Evolutionary conservation across 1,140 invertebrate species (phyloP), one percentile per base, ranked within the genome.

Genomic region (Diabrotica virgifera): DNA sequence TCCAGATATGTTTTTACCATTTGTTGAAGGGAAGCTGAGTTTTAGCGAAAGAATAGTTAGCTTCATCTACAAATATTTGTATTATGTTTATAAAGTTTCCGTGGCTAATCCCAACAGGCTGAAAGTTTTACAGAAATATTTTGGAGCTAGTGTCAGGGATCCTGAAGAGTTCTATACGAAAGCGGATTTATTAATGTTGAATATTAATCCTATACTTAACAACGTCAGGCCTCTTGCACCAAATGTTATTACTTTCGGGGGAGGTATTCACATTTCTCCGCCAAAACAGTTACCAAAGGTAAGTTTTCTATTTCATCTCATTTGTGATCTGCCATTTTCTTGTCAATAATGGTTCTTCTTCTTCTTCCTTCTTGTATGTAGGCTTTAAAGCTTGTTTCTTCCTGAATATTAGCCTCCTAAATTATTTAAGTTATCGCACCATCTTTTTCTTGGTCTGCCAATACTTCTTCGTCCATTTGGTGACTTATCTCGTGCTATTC

Each of bases 121-220:
- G 13, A 46, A 59, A 12, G 58, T 46, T 7, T 12, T n/a, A 2
- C 60, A 36, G 14, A 59, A 60, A n/a, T 57, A 69, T 58, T 64
- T 66, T 56, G 68, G 62, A 5, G 12, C 62, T 13, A 36, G 56
- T 13, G 7, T 52, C 14, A 59, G 58, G 6, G 10, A 36, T 11
- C 11, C 51, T 59, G 11, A 10, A 12, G 59, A 58, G 5, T 9
- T 69, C 2, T 6, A 51, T 5, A 40, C 3, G 0, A 54, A 62
- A 7, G 60, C 63, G 8, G 60, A 64, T 38, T 51, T 69, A 58
- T 11, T 67, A 12, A 57, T 67, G 11, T 37, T 60, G 4, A 69
- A 59, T 56, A 36, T 57, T 5, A 69, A 67, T 60, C 64, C 68
- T n/a, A 36, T 67, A 6, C 56, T 69, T 37, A 12, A 67, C 52